These are phyloP conservation scores for Dolichotis patagonum DNA, from an alignment of 2,113 vertebrate species.

Conservation along the genomic window DNA sequence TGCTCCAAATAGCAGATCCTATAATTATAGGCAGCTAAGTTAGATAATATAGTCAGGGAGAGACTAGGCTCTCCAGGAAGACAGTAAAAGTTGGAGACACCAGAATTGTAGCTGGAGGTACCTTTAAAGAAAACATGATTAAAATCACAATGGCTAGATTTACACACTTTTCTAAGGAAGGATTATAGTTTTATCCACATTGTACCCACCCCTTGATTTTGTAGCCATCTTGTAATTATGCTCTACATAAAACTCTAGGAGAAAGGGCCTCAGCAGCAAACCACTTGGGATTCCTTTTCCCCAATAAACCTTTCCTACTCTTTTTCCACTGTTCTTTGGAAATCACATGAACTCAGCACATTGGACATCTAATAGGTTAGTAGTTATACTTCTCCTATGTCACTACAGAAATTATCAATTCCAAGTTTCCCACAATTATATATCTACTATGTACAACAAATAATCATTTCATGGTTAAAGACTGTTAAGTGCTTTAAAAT, in stretches of 20 bases:
- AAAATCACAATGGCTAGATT: not conserved
- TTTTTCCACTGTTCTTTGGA: not conserved
- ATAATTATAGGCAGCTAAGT: not conserved
- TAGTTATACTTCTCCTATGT: not conserved
- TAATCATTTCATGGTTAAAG: not conserved
- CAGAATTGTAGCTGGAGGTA: not conserved
- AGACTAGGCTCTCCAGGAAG: not conserved
- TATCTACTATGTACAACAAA: not conserved
- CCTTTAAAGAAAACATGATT: not conserved
- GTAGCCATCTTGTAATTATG: not conserved
- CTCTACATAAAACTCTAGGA: not conserved
- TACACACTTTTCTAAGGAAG: no score
- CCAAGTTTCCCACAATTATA: slow-evolving; percentile 32
- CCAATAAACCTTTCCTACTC: not conserved
- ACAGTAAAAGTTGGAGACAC: not conserved
- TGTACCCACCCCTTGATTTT: not conserved
- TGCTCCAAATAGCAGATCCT: not conserved
- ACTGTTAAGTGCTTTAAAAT: not conserved
- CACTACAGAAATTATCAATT: not conserved
- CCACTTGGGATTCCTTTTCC: not conserved
- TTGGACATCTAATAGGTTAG: not conserved
- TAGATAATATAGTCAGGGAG: not conserved
- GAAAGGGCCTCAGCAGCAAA: not conserved
- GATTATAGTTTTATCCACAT: not conserved
- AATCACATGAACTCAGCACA: not conserved